A percentile compares a stretch with the other conserved stretches of the same genome.
phyloP scores from a whole-genome alignment of 92 coral and sea anemone genomes.

The Ricordea florida region DNA sequence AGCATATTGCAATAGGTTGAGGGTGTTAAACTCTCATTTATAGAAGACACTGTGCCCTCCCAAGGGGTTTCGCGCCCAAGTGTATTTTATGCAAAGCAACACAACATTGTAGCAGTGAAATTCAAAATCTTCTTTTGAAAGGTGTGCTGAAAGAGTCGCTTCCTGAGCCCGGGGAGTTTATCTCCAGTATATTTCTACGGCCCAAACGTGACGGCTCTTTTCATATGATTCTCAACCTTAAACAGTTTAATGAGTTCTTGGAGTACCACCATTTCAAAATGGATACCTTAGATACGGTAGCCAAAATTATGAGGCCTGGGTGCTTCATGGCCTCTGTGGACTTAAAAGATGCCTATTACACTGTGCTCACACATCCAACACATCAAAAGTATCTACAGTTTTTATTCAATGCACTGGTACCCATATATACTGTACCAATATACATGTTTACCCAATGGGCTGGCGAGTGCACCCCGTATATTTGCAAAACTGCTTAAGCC shows the following conservation, averaged over 20 bases:
- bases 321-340: conserved; percentile 25
- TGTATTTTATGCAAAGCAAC: conserved; percentile 38
- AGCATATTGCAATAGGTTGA: conserved; percentile 47
- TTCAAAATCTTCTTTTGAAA: no score
- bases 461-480: conserved; percentile 48
- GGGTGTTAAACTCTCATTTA: conserved; percentile 55
- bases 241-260: background rate
- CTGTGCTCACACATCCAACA: background rate
- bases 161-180: no score
- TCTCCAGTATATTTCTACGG: no score
- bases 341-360: conserved; percentile 12
- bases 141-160: no score
- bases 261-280: no score
- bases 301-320: background rate
- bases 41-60: conserved; percentile 11
- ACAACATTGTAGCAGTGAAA: conserved; percentile 29
- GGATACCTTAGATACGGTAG: no score
- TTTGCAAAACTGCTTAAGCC: conserved; percentile 50
- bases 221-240: no score
- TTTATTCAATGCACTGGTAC: background rate
- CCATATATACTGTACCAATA: conserved; percentile 17
- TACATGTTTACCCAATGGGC: conserved; percentile 33
- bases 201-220: no score
- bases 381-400: conserved; percentile 27
- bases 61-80: conserved; percentile 41